These are phyloP conservation scores for Lobophora halterata DNA, from an alignment of 2,888 invertebrate genomes.

Conservation along the genomic window DNA sequence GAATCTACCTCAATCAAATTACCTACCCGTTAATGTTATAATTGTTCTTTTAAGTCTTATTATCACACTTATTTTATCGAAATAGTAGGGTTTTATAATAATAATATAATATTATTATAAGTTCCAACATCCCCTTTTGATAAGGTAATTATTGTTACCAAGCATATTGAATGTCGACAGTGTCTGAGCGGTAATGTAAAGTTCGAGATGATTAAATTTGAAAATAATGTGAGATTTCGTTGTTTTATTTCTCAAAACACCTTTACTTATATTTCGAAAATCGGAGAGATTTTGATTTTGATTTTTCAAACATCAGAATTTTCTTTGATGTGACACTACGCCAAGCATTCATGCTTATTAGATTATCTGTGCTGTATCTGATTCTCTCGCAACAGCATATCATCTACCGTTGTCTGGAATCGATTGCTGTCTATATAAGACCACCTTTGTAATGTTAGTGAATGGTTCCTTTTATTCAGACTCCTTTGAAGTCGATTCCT, in stretches of 20 bases:
- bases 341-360: too few species aligned
- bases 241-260: constrained; percentile 44
- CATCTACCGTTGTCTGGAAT: too few species aligned
- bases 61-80: constrained; percentile 70
- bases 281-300: too few species aligned
- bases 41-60: constrained; percentile 78
- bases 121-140: constrained; percentile 74
- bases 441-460: too few species aligned
- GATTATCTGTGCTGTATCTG: too few species aligned
- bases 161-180: constrained; percentile 68
- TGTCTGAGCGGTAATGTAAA: constrained; percentile 65
- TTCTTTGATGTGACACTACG: too few species aligned
- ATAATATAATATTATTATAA: constrained; percentile 67
- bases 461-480: too few species aligned
- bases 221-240: constrained; percentile 44
- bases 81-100: constrained; percentile 65
- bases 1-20: constrained; percentile 80
- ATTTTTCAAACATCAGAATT: too few species aligned
- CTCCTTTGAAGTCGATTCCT: too few species aligned
- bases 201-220: constrained; percentile 67
- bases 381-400: too few species aligned
- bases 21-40: constrained; percentile 77
- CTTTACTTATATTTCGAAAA: not conserved
- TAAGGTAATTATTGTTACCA: constrained; percentile 78
- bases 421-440: too few species aligned